Evolutionary conservation across 2,113 vertebrate genomes (phyloP).

Genomic region (Nibea albiflora): DNA sequence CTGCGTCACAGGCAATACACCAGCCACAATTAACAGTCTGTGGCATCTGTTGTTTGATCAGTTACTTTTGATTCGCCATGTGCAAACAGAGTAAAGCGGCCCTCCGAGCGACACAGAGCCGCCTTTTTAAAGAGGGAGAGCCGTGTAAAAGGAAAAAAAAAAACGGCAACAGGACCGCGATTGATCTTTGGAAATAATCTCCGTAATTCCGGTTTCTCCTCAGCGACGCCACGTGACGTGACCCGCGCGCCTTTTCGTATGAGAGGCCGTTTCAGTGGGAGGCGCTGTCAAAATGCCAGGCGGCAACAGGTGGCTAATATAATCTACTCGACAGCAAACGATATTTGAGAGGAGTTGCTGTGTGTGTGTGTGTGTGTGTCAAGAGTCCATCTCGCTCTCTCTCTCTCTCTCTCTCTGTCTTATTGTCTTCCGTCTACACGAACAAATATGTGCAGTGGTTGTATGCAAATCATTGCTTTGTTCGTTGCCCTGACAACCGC

Average conservation of each 20-base stretch:
- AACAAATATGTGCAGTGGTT: not conserved
- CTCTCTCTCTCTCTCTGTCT: not conserved
- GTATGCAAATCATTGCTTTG: conserved; percentile 9
- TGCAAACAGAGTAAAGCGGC: conserved; percentile 19
- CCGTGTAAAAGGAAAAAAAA: conserved; percentile 44
- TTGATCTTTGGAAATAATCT: conserved; percentile 67
- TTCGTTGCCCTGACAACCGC: conserved; percentile 71
- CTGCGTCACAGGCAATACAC: not conserved
- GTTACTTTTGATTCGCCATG: conserved; percentile 22
- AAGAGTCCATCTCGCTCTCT: conserved; percentile 1
- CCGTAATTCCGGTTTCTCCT: conserved; percentile 45
- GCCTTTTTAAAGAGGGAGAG: conserved; percentile 20
- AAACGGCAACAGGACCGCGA: conserved; percentile 55
- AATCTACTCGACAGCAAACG: conserved; percentile 43
- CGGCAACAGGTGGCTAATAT: conserved; percentile 79
- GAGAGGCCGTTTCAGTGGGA: conserved; percentile 55
- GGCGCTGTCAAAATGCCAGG: conserved; percentile 68
- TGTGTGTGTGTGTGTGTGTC: conserved; percentile 2
- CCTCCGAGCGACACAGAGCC: conserved; percentile 44
- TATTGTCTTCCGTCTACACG: not conserved
- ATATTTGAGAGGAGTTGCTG: conserved; percentile 17
- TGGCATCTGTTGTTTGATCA: conserved; percentile 50
- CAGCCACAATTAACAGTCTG: conserved; percentile 3
- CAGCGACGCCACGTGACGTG: conserved; percentile 32
- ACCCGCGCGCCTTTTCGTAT: conserved; percentile 24